phyloP scores from a whole-genome alignment of 2,113 vertebrate genomes.

The Mobula birostris region DNA sequence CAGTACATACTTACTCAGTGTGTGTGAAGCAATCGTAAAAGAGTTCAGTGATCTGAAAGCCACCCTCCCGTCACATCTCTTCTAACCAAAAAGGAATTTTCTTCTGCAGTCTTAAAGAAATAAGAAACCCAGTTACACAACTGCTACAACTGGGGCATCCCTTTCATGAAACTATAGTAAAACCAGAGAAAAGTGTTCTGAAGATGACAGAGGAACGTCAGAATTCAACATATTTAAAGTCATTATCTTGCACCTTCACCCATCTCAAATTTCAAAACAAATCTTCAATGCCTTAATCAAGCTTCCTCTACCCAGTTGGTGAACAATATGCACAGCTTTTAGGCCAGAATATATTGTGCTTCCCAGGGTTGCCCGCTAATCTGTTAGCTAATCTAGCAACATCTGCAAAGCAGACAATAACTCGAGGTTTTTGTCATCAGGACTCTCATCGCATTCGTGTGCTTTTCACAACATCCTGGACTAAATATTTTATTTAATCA shows the following conservation, averaged over 20 bases:
- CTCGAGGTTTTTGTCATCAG: too few relatives aligned
- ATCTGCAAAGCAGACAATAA: background rate
- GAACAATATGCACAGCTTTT: background rate
- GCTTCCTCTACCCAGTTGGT: fast-evolving
- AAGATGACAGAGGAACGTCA: background rate
- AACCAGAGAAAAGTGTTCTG: background rate
- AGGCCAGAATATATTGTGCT: background rate
- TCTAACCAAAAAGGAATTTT: background rate
- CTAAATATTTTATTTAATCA: background rate
- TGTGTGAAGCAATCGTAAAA: constrained; percentile 19
- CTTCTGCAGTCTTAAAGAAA: constrained; percentile 22
- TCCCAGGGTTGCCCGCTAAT: background rate
- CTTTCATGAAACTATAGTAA: background rate
- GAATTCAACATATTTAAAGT: background rate
- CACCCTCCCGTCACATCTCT: constrained; percentile 19
- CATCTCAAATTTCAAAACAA: background rate
- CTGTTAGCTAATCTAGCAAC: background rate
- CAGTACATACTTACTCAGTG: constrained; percentile 3
- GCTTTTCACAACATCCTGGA: background rate
- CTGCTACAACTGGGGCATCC: too few relatives aligned
- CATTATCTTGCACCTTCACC: background rate
- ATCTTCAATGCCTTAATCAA: background rate
- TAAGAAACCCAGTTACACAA: background rate
- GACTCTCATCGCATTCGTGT: background rate
- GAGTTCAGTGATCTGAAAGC: constrained; percentile 12